phyloP scores from a whole-genome alignment of 2,888 invertebrate genomes.

The Ephialtes manifestator region DNA sequence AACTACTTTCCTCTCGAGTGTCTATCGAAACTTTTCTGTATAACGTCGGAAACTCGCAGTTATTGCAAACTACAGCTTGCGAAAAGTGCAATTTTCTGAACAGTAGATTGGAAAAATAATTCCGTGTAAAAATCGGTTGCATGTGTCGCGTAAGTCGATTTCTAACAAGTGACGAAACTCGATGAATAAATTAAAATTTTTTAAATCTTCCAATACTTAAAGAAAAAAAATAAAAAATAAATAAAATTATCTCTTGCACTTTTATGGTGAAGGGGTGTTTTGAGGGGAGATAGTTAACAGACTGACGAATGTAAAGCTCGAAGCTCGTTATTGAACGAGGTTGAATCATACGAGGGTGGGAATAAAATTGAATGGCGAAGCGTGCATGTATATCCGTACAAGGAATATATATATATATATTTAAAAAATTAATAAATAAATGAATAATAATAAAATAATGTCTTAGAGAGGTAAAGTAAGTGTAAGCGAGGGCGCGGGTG shows the following conservation, averaged over 20 bases:
- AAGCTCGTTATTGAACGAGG: conserved; percentile 30
- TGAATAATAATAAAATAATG: conserved; percentile 42
- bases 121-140: not conserved
- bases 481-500: conserved; percentile 61
- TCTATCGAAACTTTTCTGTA: no score
- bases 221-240: conserved; percentile 7
- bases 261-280: conserved; percentile 42
- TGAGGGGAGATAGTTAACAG: conserved; percentile 60
- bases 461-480: conserved; percentile 55
- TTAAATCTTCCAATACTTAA: conserved; percentile 59
- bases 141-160: conserved; percentile 11
- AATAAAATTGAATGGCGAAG: conserved; percentile 38
- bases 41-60: no score
- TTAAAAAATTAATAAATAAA: conserved; percentile 28
- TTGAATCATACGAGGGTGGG: conserved; percentile 20
- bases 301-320: conserved; percentile 50
- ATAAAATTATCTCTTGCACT: conserved; percentile 42
- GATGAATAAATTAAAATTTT: not conserved
- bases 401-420: conserved; percentile 16
- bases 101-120: not conserved
- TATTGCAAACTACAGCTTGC: not conserved
- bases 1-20: no score
- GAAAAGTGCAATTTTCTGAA: not conserved
- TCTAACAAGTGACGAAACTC: conserved; percentile 18
- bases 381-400: conserved; percentile 38